Evolutionary conservation across 2,888 invertebrate genomes (phyloP), one percentile per base, ranked within the genome.

Genomic region (Tineola bisselliella): DNA sequence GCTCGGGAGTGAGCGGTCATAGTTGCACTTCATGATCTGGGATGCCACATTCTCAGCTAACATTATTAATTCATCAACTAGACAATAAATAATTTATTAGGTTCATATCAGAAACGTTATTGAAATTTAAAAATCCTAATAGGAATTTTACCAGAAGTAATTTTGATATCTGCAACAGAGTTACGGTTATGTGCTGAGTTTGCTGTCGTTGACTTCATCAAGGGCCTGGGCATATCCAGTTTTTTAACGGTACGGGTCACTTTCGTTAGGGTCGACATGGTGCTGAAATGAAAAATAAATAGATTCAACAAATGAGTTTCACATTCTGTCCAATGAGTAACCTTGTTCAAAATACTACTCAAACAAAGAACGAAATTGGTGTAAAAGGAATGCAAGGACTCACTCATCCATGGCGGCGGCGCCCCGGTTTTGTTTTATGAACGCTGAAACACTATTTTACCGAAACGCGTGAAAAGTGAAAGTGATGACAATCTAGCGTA

Each of bases 21-120:
- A 91, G 74, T 91, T 91, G 66, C 93, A 93, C 71, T 92, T 92
- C 75, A 91, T 90, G 75, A 95, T 88, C 71, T 92, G 90, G 70
- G 91, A 90, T 62, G 94, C 92, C 67, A 95, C 93, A 76, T 91
- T 92, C 81, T 95, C 95, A 69, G 94, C 92, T 73, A 94, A 88
- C 76, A 92, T 91, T 80, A 95, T 92, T 66, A 95, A 88, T 80
- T 93, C 93, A 87, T 95, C 94, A 71, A 94, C 94, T 90, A 88
- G 65, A 89, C n/a, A 89, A 69, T 48, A 13, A 48, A 18, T 15
- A 25, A 25, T 44, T n/a, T 5, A 8, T 25, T 25, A 25, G 25
- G 25, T 25, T 25, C 25, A 25, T 25, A 25, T 2, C 6, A 6
- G 25, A 25, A 25, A 25, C 6, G 6, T n/a, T 25, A 6, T 25